Base-by-base conservation (phyloP, 2,113 vertebrate species). In the Tonatia bakeri region DNA sequence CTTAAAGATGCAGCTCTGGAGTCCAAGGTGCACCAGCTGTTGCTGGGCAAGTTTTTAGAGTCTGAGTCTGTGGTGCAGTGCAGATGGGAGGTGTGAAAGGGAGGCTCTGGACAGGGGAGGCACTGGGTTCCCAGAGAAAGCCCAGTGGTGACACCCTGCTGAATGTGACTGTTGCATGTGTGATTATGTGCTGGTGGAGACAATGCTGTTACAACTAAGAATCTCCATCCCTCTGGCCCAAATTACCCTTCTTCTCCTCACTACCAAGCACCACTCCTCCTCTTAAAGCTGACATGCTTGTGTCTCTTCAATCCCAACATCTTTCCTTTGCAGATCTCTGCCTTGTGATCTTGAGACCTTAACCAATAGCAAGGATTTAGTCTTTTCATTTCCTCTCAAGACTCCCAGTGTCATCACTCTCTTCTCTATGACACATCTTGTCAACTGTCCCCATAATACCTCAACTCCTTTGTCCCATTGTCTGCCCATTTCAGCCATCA, bases 121-220 rank as follows among this genome's bases (percentile, higher is more conserved):
- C 43, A 11, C 17, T 28, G 28, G 19, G 24, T 20, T 50, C 67
- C 28, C 36, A 22, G 73, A 20, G 43, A 24, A 11, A 17, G 15
- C n/a, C 50, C 59, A 40, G 24, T 1, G 15, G 17, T 40, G 59
- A 26, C 33, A 7, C 36, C 59, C 28, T 6, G 2, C n/a, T 13
- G 26, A 24, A 47, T 0, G 20, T 14, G 33, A 4, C 26, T 19
- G 31, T 7, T 3, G 9, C 0, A 0, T 36, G 45, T 64, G 59
- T 4, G 5, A 4, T 0, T 9, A 3, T 5, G 3, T 0, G 6
- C 33, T 24, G 38, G 33, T 40, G 10, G 77, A 59, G 75, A 19
- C 3, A 20, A 65, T 1, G 1, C 43, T 33, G 22, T 3, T 10
- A 31, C 1, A 15, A 3, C 28, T 28, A 17, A 19, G 26, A n/a